Evolutionary conservation across 1,140 invertebrate genomes (phyloP).

Genomic region (Heliconius nattereri): DNA sequence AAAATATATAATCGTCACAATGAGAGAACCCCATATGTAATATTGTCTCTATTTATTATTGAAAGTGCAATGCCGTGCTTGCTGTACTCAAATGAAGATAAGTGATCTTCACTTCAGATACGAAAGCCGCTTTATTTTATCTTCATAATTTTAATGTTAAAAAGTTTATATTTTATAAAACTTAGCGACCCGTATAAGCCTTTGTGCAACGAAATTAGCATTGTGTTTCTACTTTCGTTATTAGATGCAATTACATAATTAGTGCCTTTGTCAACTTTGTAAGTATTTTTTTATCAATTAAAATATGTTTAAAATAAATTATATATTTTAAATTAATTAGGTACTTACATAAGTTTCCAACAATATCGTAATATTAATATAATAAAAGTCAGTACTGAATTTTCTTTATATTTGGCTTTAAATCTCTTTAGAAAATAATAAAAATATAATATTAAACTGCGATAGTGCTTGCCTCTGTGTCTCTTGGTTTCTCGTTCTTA

Average conservation of each 20-base stretch:
- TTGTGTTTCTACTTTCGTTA: neutral
- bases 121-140: constrained; percentile 33
- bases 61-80: constrained; percentile 33
- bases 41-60: constrained; percentile 33
- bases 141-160: constrained; percentile 29
- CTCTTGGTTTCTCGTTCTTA: too few species aligned
- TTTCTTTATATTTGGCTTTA: too few species aligned
- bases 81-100: constrained; percentile 22
- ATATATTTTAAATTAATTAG: too few species aligned
- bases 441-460: too few species aligned
- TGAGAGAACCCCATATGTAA: constrained; percentile 3
- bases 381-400: too few species aligned
- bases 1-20: neutral
- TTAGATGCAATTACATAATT: neutral
- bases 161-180: constrained; percentile 26
- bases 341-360: too few species aligned
- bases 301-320: too few species aligned
- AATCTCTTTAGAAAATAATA: too few species aligned
- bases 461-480: too few species aligned
- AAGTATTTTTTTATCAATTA: neutral
- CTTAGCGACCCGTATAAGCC: constrained; percentile 12
- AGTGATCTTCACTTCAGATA: constrained; percentile 30
- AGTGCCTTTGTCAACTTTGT: neutral
- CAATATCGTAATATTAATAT: too few species aligned
- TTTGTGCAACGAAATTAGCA: neutral